These are phyloP conservation scores for Campylorhamphus procurvoides DNA, from an alignment of 2,113 vertebrate genomes.

Conservation along the genomic window DNA sequence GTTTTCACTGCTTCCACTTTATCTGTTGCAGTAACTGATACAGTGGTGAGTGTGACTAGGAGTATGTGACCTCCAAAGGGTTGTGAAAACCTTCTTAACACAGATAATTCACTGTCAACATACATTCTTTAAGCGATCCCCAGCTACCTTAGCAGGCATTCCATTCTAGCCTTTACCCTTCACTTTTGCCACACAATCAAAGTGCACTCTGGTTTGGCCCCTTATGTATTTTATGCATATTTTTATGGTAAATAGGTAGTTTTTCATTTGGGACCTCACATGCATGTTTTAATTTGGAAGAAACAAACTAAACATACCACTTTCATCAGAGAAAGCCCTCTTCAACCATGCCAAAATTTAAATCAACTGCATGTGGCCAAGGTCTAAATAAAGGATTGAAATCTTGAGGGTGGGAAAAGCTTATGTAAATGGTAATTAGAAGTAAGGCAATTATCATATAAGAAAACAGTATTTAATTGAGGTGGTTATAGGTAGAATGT, in stretches of 20 bases:
- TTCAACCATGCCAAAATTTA: not conserved
- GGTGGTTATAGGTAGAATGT: not conserved
- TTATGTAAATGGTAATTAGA: not conserved
- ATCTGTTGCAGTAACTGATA: not conserved
- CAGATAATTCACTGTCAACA: not conserved
- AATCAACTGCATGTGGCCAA: not conserved
- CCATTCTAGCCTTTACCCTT: not conserved
- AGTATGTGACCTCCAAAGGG: not conserved
- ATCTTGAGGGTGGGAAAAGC: not conserved
- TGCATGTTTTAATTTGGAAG: not conserved
- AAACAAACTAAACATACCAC: not conserved
- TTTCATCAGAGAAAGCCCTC: not conserved
- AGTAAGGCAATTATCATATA: not conserved
- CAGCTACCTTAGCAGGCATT: not conserved
- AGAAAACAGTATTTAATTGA: not conserved
- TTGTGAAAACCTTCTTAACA: not conserved
- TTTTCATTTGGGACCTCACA: not conserved
- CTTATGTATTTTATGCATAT: not conserved
- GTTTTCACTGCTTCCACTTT: not conserved
- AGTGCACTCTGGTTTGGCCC: not conserved
- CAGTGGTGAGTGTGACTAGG: not conserved
- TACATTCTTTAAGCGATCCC: not conserved
- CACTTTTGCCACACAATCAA: not conserved
- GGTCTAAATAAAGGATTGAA: not conserved
- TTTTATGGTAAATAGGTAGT: not conserved